These are phyloP conservation scores for Miichthys miiuy DNA, from an alignment of 2,797 vertebrate genomes.

Conservation along the genomic window DNA sequence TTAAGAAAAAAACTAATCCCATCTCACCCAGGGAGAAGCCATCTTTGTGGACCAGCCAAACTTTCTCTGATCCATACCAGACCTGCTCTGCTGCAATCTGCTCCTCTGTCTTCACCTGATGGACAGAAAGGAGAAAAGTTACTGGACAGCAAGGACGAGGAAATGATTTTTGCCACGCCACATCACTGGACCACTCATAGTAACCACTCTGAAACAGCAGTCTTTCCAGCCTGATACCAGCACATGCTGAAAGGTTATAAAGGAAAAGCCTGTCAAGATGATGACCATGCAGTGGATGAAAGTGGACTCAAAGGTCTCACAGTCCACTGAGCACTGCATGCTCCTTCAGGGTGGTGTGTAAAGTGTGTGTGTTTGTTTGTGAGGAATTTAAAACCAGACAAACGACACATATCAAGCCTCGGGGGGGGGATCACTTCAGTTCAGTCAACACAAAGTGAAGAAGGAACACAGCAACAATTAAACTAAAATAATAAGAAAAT, in stretches of 20 bases:
- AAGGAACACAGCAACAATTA: constrained; percentile 4
- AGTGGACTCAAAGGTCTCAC: constrained; percentile 7
- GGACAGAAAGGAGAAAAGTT: constrained; percentile 33
- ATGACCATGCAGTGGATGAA: constrained; percentile 57
- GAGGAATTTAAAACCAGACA: constrained; percentile 35
- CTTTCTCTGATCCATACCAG: constrained; percentile 97
- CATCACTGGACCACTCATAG: constrained; percentile 2
- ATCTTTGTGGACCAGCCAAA: constrained; percentile 97
- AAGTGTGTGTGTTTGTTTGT: constrained; percentile 4
- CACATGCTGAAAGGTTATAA: constrained; percentile 44
- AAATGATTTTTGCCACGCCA: neutral
- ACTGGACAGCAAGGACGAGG: neutral
- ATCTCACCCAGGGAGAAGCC: constrained; percentile 96
- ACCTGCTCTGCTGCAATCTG: constrained; percentile 95
- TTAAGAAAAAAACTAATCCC: neutral
- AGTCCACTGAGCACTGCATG: constrained; percentile 41
- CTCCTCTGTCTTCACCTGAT: constrained; percentile 95
- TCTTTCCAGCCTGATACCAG: constrained; percentile 15
- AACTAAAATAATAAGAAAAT: constrained; percentile 2
- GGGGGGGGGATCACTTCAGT: neutral
- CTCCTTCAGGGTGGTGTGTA: constrained; percentile 22
- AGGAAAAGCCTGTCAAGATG: constrained; percentile 8
- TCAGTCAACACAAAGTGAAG: constrained; percentile 20
- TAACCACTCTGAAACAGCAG: constrained; percentile 7
- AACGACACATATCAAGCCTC: constrained; percentile 12